A percentile compares a stretch with the other conserved stretches of the same genome.
Conservation (phyloP, 2,113 vertebrate species). For the Poecilia latipinna region DNA sequence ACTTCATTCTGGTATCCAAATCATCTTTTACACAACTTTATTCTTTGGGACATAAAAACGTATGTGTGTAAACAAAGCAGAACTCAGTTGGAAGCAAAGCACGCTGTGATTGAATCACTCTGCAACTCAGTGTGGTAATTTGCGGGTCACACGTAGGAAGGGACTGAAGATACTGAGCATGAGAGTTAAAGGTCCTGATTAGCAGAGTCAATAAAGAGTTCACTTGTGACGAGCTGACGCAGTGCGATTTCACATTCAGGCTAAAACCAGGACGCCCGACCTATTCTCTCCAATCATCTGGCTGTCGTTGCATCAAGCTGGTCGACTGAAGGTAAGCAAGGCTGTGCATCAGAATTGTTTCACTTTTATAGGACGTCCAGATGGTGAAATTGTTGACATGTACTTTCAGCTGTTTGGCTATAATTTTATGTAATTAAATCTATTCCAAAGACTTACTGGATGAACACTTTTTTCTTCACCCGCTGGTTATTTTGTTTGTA, state of each 20-base stretch:
- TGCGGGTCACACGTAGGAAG: neutral
- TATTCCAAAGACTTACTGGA: no score
- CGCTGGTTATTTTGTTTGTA: no score
- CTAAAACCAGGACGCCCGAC: constrained; percentile 1
- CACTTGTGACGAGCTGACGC: neutral
- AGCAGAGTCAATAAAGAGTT: constrained; percentile 58
- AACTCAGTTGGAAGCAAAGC: constrained; percentile 1
- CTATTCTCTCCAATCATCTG: neutral
- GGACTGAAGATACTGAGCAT: constrained; percentile 7
- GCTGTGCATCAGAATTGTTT: neutral
- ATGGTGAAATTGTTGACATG: neutral
- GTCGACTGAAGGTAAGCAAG: constrained; percentile 32
- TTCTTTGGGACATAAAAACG: constrained; percentile 22
- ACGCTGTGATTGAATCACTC: constrained; percentile 1
- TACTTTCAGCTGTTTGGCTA: neutral
- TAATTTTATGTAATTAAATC: neutral
- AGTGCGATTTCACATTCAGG: constrained; percentile 7
- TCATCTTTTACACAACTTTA: neutral
- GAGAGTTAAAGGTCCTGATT: constrained; percentile 44
- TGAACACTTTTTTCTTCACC: no score
- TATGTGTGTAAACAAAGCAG: neutral
- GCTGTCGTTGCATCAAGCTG: neutral
- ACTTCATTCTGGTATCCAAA: no score
- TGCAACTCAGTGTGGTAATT: constrained; percentile 18
- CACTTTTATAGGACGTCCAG: neutral